These are phyloP conservation scores for Sarotherodon lohbergeri DNA, from an alignment of 2,113 vertebrate species.

Conservation along the genomic window DNA sequence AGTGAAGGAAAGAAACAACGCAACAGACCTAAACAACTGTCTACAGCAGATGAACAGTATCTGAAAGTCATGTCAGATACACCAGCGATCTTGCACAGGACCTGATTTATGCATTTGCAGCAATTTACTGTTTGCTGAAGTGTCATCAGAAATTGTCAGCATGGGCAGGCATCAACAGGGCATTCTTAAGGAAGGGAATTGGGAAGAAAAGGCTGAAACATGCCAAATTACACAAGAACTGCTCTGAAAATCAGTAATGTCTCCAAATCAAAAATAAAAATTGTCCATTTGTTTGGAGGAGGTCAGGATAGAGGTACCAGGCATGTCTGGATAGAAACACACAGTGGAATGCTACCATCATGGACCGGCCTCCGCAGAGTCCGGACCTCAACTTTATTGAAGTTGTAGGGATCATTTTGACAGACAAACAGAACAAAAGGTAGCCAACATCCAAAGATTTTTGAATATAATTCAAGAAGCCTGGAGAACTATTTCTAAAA, in stretches of 20 bases:
- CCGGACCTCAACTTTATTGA: not conserved
- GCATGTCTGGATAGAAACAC: not conserved
- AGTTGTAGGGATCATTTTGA: not conserved
- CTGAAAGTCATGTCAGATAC: not conserved
- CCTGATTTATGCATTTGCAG: not conserved
- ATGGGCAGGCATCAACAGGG: rapidly evolving
- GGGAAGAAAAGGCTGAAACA: rapidly evolving
- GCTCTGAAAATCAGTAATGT: not conserved
- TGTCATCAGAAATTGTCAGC: not conserved
- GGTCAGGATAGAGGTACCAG: not conserved
- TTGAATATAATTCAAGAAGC: not conserved
- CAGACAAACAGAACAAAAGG: not conserved
- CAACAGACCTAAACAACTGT: not conserved
- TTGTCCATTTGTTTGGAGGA: not conserved
- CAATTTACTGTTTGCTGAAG: not conserved
- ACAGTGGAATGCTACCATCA: not conserved
- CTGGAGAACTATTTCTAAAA: not conserved
- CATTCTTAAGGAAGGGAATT: not conserved
- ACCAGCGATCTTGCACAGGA: not conserved
- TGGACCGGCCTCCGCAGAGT: rapidly evolving
- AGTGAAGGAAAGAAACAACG: not conserved
- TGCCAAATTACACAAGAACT: not conserved
- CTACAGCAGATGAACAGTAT: not conserved
- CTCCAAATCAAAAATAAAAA: not conserved
- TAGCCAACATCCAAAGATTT: rapidly evolving